Evolutionary conservation across 1,140 invertebrate genomes (phyloP), one percentile per base, ranked within the genome.

Genomic region (Copidosoma floridanum): DNA sequence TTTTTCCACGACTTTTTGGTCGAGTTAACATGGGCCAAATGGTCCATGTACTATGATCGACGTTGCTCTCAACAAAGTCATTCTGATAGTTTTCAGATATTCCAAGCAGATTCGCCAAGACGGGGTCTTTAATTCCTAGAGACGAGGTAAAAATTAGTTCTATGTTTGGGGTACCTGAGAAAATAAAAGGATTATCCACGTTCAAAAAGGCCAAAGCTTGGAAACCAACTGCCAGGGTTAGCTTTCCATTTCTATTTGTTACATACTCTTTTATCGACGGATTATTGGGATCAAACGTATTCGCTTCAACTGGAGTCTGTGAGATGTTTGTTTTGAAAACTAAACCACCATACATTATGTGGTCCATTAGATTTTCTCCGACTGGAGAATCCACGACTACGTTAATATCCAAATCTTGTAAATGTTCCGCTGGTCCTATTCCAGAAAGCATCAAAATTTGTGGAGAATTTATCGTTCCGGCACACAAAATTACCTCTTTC

Each of bases 201-300:
- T 32, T 20, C 2, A 51, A 2, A 11, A 18, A 51, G 2, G 27
- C 27, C 5, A 51, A 14, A 10, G 10, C 29, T 16, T 51, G 27
- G 16, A 7, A 46, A 6, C 7, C 29, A 2, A 14, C 16, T 26
- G n/a, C 5, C 16, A 35, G 10, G 12, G 48, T 10, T 8, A 51
- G 5, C 11, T 16, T 4, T 35, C 48, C 48, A 16, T 21, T 32
- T 35, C 48, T 35, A 2, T 51, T 14, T 2, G 11, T 14, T 0
- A 51, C 3, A 27, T 51, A 51, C 7, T 23, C 16, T 20, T 57
- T 75, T 59, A 82, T 2, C 7, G 12, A 14, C 3, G 48, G 1
- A 12, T 35, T 35, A 10, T 11, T 2, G 3, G 48, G 32, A 35
- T 51, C 48, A 16, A 20, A 10, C 8, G 37, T 12, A 20, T 51